Evolutionary conservation across 2,888 invertebrate species (phyloP), one percentile per base, ranked within the genome.

Genomic region (Ormyrus nitidulus): DNA sequence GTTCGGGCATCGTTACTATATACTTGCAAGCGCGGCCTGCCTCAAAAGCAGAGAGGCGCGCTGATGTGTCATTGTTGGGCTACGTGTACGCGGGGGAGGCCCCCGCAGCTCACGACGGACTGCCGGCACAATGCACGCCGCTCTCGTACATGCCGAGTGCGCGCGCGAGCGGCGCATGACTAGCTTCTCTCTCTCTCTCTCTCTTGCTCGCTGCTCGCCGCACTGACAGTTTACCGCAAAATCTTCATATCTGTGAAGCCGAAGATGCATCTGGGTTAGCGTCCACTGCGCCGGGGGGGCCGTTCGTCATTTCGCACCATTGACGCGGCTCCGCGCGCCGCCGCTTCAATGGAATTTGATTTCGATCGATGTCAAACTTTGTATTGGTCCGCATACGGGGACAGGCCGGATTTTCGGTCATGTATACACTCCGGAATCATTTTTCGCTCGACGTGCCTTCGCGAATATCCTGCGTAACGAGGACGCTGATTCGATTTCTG

Each of bases 201-300:
- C 70, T 59, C 34, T 54, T 1, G 13, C 49, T 7, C 48, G 7
- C 70, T n/a, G 6, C 0, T 44, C 48, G 10, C 11, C 0, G 9
- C 54, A 54, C 54, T 69, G 69, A 79, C 74, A 80, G 66, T 72
- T 80, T 69, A 64, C 69, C 79, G 74, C 79, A 66, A 72, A 79
- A 79, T 79, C 79, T 79, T 79, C 75, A 69, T 79, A 74, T 77
- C 71, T 71, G 59, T 59, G 71, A 49, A 9, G 66, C 6, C 66
- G 49, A 56, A 56, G 68, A 49, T 53, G 59, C 65, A 59, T 72
- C 66, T 61, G 61, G 19, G 66, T 68, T 78, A 72, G 19, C 6
- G 19, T 19, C 19, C 19, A 19, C 19, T 19, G 19, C 19, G 19
- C 19, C 19, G 19, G 19, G 19, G 19, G 10, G 7, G 51, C n/a